Percentiles rank a stretch among this genome's conserved stretches.
These are phyloP conservation scores for Nysson spinosus DNA, from an alignment of 2,888 invertebrate species.

Conservation along the genomic window DNA sequence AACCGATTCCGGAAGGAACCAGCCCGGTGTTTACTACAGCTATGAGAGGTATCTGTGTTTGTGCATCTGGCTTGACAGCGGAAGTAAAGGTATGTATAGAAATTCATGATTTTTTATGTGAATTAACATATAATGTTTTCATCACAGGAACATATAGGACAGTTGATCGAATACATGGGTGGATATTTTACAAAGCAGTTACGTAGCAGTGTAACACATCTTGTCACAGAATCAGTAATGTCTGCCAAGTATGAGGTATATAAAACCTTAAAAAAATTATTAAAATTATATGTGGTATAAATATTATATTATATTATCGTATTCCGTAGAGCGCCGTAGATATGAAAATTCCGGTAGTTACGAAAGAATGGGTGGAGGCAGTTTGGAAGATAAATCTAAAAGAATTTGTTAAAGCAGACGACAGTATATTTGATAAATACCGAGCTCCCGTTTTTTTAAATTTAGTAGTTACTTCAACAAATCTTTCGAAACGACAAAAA, in stretches of 20 bases:
- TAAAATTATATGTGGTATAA: background rate
- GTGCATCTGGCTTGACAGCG: conserved; percentile 81
- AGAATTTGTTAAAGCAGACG: conserved; percentile 82
- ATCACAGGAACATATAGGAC: conserved; percentile 80
- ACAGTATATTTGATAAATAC: conserved; percentile 81
- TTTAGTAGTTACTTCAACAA: conserved; percentile 88
- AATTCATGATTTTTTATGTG: too few species aligned
- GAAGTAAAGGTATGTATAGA: conserved; percentile 76
- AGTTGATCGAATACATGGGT: conserved; percentile 87
- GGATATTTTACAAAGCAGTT: conserved; percentile 84
- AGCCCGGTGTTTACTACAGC: conserved; percentile 90
- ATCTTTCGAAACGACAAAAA: conserved; percentile 83
- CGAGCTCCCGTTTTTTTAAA: conserved; percentile 87
- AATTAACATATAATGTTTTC: conserved; percentile 4
- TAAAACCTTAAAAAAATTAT: too few species aligned
- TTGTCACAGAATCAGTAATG: conserved; percentile 87
- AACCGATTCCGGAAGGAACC: conserved; percentile 85
- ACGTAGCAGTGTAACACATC: conserved; percentile 86
- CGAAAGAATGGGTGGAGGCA: conserved; percentile 86
- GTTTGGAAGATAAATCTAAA: conserved; percentile 87
- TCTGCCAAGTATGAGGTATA: conserved; percentile 88
- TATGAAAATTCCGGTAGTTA: conserved; percentile 84
- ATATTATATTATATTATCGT: background rate
- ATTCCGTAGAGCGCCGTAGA: conserved; percentile 83
- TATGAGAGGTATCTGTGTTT: conserved; percentile 86